Percentiles rank a stretch among this genome's conserved stretches.
These are phyloP conservation scores for Micromesistius poutassou DNA, from an alignment of 2,797 vertebrate species.

Conservation along the genomic window DNA sequence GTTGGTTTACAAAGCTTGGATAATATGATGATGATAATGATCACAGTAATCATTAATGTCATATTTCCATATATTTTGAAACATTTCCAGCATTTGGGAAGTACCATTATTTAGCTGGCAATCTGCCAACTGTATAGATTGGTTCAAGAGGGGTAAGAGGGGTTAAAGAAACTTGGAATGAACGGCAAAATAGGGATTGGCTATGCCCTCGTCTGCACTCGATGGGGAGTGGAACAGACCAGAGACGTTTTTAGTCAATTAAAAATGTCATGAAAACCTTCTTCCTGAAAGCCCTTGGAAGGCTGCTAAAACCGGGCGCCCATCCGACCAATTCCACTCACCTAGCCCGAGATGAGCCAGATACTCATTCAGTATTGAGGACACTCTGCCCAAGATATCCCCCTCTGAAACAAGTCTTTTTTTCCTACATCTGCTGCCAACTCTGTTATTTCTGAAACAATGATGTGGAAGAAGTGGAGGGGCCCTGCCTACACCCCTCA, in stretches of 20 bases:
- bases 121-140: neutral
- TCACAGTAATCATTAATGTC: too few species aligned
- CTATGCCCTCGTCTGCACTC: too few species aligned
- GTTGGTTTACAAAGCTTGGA: too few species aligned
- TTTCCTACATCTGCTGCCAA: slow-evolving; percentile 18
- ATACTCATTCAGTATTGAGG: slow-evolving; percentile 23
- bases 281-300: neutral
- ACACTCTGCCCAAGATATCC: slow-evolving; percentile 11
- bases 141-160: neutral
- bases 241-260: neutral
- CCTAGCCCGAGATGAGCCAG: slow-evolving; percentile 18
- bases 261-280: neutral
- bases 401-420: slow-evolving; percentile 12
- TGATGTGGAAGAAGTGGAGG: slow-evolving; percentile 11
- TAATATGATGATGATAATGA: too few species aligned
- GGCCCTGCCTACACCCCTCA: neutral
- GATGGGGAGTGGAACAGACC: too few species aligned
- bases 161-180: too few species aligned
- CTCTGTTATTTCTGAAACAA: slow-evolving; percentile 13
- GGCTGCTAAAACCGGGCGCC: neutral
- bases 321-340: slow-evolving; percentile 28
- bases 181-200: too few species aligned
- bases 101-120: neutral
- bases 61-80: too few species aligned
- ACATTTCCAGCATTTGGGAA: neutral